Evolutionary conservation across 2,113 vertebrate genomes (phyloP).

Genomic region (Todiramphus saurophagus): DNA sequence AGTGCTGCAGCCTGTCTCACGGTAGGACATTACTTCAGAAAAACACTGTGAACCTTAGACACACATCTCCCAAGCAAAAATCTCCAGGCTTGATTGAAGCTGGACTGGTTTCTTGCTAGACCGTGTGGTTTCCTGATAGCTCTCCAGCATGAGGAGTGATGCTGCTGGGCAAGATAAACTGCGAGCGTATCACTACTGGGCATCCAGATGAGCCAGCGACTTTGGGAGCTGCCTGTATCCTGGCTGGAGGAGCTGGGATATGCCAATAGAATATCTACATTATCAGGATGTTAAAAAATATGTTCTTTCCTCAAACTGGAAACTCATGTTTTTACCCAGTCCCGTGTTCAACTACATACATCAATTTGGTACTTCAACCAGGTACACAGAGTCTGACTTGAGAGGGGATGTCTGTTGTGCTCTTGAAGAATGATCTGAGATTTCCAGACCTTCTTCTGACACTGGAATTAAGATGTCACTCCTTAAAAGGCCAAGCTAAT

Average conservation of each 20-base stretch:
- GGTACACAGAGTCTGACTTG: not conserved
- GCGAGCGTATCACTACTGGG: not conserved
- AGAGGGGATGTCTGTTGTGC: not conserved
- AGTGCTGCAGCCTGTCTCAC: not conserved
- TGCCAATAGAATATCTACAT: not conserved
- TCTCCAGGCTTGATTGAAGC: not conserved
- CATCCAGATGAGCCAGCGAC: not conserved
- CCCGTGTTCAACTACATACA: not conserved
- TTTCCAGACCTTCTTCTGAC: not conserved
- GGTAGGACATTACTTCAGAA: not conserved
- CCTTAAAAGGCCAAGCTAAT: not conserved
- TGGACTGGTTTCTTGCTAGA: not conserved
- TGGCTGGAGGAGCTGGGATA: fast-evolving
- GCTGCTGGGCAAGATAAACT: not conserved
- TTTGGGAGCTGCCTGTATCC: not conserved
- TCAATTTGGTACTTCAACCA: not conserved
- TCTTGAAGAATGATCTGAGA: not conserved
- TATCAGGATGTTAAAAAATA: not conserved
- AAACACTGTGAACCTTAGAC: not conserved
- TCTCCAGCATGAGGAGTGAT: fast-evolving
- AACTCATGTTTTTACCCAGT: not conserved
- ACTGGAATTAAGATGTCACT: not conserved
- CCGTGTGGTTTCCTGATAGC: not conserved
- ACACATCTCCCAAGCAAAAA: fast-evolving
- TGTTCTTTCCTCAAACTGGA: not conserved